A percentile compares a stretch with the other conserved stretches of the same genome.
Evolutionary conservation across 2,888 invertebrate genomes (phyloP).

Genomic region (Crepidodera aurea): DNA sequence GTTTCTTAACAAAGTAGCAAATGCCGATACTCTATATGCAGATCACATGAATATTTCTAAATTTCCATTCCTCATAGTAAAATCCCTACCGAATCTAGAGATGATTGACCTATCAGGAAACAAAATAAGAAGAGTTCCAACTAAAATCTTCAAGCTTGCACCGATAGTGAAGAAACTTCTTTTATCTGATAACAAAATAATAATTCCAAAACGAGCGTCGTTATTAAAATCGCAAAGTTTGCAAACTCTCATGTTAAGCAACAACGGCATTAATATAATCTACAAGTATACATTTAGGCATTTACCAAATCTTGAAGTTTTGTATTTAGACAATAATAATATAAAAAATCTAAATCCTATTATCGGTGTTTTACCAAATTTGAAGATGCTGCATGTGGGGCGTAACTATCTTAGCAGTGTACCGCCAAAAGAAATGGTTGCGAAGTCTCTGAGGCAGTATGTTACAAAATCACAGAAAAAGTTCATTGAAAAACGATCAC

Average conservation of each 20-base stretch:
- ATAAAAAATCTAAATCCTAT: conserved; percentile 46
- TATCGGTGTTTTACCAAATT: conserved; percentile 47
- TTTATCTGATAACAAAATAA: conserved; percentile 42
- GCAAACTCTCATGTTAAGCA: conserved; percentile 52
- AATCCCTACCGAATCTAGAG: conserved; percentile 49
- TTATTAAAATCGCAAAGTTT: conserved; percentile 50
- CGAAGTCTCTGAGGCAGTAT: conserved; percentile 37
- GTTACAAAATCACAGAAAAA: conserved; percentile 40
- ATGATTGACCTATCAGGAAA: conserved; percentile 56
- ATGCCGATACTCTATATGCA: conserved; percentile 52
- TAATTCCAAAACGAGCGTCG: conserved; percentile 47
- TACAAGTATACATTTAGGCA: conserved; percentile 48
- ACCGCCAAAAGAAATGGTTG: conserved; percentile 41
- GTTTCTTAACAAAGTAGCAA: conserved; percentile 34
- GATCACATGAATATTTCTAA: conserved; percentile 51
- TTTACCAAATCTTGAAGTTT: conserved; percentile 48
- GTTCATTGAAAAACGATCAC: background rate
- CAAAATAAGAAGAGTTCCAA: conserved; percentile 49
- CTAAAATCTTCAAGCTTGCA: conserved; percentile 42
- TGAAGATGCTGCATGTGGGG: conserved; percentile 54
- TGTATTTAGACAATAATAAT: conserved; percentile 55
- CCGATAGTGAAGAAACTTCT: conserved; percentile 51
- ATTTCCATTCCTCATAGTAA: conserved; percentile 39
- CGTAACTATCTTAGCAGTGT: conserved; percentile 47
- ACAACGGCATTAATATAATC: conserved; percentile 51